phyloP scores from a whole-genome alignment of 2,888 invertebrate genomes.

The Chloroclystis v-ata region DNA sequence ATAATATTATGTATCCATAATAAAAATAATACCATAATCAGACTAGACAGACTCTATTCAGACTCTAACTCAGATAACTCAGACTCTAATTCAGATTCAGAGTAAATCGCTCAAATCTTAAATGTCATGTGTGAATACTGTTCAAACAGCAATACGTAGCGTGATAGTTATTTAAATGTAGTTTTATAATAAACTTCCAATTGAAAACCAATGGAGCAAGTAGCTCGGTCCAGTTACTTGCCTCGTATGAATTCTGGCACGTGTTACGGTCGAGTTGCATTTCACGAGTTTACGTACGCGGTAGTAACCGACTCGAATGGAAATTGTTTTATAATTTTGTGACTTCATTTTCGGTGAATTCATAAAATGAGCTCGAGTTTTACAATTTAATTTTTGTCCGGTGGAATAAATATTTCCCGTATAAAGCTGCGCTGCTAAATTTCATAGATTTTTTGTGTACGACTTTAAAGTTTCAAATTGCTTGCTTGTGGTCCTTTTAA shows the following conservation, averaged over 20 bases:
- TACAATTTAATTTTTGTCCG: slow-evolving; percentile 22
- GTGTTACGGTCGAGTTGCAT: slow-evolving; percentile 23
- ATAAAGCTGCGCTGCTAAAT: not conserved
- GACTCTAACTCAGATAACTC: no score
- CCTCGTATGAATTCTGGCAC: slow-evolving; percentile 8
- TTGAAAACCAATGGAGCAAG: not conserved
- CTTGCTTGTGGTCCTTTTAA: not conserved
- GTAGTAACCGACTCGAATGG: slow-evolving; percentile 26
- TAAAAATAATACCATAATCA: no score
- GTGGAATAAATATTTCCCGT: slow-evolving; percentile 4
- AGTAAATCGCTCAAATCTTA: no score
- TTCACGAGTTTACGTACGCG: slow-evolving; percentile 28
- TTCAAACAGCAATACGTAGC: no score
- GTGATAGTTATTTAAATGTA: no score
- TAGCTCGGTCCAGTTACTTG: slow-evolving; percentile 7
- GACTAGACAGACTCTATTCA: no score
- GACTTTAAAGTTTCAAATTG: not conserved
- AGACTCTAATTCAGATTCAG: no score
- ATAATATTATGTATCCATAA: no score
- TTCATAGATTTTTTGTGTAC: not conserved
- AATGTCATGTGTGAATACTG: no score
- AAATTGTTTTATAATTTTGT: slow-evolving; percentile 32
- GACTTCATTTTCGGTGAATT: slow-evolving; percentile 28
- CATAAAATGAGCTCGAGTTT: slow-evolving; percentile 24
- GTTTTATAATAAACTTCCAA: not conserved